These are phyloP conservation scores for Hoplostethus atlanticus DNA, from an alignment of 2,797 vertebrate genomes.

Conservation along the genomic window DNA sequence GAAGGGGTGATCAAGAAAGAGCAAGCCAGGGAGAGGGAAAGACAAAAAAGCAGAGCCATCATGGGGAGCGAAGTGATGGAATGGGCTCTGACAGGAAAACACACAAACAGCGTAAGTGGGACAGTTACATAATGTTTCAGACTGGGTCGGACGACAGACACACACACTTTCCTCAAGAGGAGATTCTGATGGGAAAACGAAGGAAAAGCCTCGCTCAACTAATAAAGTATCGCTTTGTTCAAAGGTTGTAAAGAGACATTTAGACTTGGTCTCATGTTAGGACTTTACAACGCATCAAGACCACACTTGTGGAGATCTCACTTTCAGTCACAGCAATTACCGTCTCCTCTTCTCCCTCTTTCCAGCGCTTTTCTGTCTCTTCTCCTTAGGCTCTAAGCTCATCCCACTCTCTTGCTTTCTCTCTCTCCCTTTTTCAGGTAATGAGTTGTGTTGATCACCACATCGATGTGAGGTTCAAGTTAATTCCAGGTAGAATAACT, in stretches of 20 bases:
- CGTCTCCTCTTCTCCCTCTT: conserved; percentile 15
- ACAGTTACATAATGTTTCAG: conserved; percentile 51
- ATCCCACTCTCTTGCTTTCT: conserved; percentile 25
- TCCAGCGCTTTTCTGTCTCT: conserved; percentile 12
- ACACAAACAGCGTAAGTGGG: conserved; percentile 57
- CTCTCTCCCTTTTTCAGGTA: conserved; percentile 47
- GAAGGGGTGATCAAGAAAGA: conserved; percentile 41
- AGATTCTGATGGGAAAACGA: too few relatives aligned
- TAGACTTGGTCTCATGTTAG: too few relatives aligned
- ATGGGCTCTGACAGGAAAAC: conserved; percentile 62
- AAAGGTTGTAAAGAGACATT: not conserved
- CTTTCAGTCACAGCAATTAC: not conserved
- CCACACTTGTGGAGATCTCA: not conserved
- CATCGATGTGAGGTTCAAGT: conserved; percentile 56
- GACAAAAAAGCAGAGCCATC: conserved; percentile 17
- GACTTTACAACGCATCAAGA: not conserved
- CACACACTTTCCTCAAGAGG: not conserved
- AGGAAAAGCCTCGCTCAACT: too few relatives aligned
- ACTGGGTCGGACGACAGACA: conserved; percentile 1
- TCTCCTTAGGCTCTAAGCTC: conserved; percentile 33
- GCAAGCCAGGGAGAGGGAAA: conserved; percentile 5
- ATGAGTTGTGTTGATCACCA: conserved; percentile 70
- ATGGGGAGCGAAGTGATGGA: conserved; percentile 43
- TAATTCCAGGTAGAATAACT: conserved; percentile 71
- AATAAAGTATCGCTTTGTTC: too few relatives aligned